Evolutionary conservation across 2,888 invertebrate genomes (phyloP).

Genomic region (Heteromurus nitidus): DNA sequence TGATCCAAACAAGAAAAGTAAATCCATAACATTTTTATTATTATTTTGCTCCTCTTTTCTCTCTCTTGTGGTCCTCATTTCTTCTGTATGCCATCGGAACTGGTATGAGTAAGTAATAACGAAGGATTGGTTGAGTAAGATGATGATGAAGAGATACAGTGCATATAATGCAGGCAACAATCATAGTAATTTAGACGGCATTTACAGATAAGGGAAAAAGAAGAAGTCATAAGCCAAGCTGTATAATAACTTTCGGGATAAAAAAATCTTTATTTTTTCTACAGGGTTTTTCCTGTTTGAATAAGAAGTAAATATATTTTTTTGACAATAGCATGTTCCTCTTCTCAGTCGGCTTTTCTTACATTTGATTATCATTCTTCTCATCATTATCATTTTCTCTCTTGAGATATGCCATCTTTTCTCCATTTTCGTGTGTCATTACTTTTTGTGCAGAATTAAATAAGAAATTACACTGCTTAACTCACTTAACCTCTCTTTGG

Average conservation of each 20-base stretch:
- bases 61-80: too few species aligned
- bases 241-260: too few species aligned
- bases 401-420: background rate
- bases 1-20: background rate
- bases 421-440: background rate
- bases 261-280: background rate
- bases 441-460: constrained; percentile 1
- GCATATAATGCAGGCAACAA: constrained; percentile 18
- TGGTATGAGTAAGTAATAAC: background rate
- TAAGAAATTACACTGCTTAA: background rate
- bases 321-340: too few species aligned
- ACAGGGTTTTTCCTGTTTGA: background rate
- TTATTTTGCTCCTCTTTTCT: too few species aligned
- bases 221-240: constrained; percentile 1
- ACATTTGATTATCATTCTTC: background rate
- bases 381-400: background rate
- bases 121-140: background rate
- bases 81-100: too few species aligned
- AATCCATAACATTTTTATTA: background rate
- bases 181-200: constrained; percentile 56
- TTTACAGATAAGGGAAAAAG: constrained; percentile 37
- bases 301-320: constrained; percentile 6
- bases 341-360: constrained; percentile 12
- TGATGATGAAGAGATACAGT: constrained; percentile 46
- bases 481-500: background rate